phyloP scores from a whole-genome alignment of 1,140 invertebrate genomes.

The Bombus haemorrhoidalis region DNA sequence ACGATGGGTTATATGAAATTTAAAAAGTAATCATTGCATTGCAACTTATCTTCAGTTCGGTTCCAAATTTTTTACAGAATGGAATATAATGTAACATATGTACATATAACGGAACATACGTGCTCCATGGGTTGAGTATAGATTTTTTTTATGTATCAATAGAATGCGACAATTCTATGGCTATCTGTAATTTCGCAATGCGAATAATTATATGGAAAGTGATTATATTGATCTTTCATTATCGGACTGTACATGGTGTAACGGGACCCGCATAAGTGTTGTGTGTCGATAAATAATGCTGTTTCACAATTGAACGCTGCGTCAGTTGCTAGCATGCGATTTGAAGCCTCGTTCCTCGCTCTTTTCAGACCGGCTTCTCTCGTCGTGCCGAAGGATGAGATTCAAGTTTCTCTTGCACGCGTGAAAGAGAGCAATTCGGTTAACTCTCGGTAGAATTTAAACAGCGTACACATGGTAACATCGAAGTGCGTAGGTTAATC shows the following conservation, averaged over 20 bases:
- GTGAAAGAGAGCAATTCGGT: slow-evolving; percentile 17
- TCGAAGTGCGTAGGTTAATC: slow-evolving; percentile 69
- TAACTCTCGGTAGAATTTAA: slow-evolving; percentile 15
- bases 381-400: neutral
- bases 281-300: slow-evolving; percentile 34
- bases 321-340: neutral
- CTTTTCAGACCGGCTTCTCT: neutral
- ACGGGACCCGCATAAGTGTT: neutral
- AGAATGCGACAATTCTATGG: neutral
- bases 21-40: neutral
- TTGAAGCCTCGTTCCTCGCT: neutral
- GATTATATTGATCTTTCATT: slow-evolving; percentile 40
- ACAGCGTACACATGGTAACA: slow-evolving; percentile 34
- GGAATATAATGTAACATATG: neutral
- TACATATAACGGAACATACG: neutral
- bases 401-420: neutral
- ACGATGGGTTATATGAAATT: neutral
- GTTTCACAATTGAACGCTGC: slow-evolving; percentile 22
- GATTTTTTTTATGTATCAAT: neutral
- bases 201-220: slow-evolving; percentile 30
- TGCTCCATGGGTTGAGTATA: neutral
- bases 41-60: too few relatives aligned
- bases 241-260: neutral
- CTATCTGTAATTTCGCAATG: slow-evolving; percentile 22
- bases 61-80: neutral